Percentiles rank a stretch among this genome's conserved stretches.
These are phyloP conservation scores for Seriola rivoliana DNA, from an alignment of 2,113 vertebrate species.

Conservation along the genomic window DNA sequence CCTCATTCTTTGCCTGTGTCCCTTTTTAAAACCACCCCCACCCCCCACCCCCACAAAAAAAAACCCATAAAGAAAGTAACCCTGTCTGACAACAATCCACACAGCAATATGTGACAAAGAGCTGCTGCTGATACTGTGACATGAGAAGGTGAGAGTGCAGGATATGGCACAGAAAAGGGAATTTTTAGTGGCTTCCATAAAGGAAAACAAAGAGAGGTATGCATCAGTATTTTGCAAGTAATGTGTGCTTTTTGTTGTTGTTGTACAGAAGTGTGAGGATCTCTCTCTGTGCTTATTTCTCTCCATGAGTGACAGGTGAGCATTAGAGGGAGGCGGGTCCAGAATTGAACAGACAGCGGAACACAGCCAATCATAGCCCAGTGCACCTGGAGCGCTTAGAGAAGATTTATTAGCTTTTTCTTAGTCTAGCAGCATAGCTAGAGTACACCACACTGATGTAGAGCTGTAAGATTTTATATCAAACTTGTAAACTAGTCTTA, in stretches of 20 bases:
- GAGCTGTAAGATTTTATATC: constrained; percentile 42
- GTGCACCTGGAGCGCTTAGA: constrained; percentile 47
- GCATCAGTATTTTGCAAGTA: constrained; percentile 12
- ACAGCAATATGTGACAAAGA: constrained; percentile 11
- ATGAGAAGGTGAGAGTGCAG: neutral
- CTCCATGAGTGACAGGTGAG: neutral
- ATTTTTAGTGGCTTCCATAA: neutral
- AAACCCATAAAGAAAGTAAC: neutral
- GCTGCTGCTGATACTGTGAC: constrained; percentile 16
- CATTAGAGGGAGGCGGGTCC: constrained; percentile 33
- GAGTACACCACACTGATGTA: neutral
- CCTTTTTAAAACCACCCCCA: neutral
- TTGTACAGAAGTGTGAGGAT: constrained; percentile 35
- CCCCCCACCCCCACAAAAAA: neutral
- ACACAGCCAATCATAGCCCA: constrained; percentile 40
- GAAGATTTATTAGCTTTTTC: constrained; percentile 24
- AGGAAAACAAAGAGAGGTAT: neutral
- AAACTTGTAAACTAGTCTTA: neutral
- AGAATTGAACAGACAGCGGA: constrained; percentile 50
- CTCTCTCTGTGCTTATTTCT: constrained; percentile 55
- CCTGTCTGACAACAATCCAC: constrained; percentile 11
- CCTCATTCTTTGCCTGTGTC: constrained; percentile 56
- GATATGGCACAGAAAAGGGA: neutral
- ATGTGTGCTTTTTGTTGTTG: constrained; percentile 37
- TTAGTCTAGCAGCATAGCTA: constrained; percentile 31